Evolutionary conservation across 2,113 vertebrate species (phyloP).

Genomic region (Lota lota): DNA sequence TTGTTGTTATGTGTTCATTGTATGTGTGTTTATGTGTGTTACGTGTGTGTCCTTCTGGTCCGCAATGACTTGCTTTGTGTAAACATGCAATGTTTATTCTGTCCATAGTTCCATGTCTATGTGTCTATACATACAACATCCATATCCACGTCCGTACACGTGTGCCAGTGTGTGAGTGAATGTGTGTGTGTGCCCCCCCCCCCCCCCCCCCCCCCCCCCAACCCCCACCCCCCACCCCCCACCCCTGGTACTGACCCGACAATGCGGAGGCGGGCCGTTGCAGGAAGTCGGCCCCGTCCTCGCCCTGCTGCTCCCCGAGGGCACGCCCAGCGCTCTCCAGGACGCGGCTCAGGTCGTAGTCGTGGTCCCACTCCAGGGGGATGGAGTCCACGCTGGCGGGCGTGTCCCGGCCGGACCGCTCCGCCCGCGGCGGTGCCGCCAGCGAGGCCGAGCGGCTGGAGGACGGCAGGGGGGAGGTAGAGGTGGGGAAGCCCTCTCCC

Average conservation of each 20-base stretch:
- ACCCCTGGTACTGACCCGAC: constrained; percentile 72
- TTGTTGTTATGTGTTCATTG: no score
- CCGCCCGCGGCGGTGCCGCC: constrained; percentile 81
- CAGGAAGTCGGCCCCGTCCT: constrained; percentile 79
- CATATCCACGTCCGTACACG: no score
- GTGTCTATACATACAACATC: no score
- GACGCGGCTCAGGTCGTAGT: constrained; percentile 94
- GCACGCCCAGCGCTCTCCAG: constrained; percentile 81
- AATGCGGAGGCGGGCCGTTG: constrained; percentile 76
- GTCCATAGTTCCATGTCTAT: no score
- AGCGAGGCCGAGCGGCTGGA: constrained; percentile 88
- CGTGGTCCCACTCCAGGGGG: constrained; percentile 97
- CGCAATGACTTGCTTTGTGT: no score
- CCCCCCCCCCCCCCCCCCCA: neutral
- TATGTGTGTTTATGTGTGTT: no score
- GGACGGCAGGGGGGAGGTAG: constrained; percentile 84
- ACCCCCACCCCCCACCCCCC: neutral
- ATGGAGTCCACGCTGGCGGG: constrained; percentile 96
- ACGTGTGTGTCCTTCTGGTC: no score
- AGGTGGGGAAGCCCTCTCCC: constrained; percentile 74
- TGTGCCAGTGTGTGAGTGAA: no score
- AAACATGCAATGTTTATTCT: no score
- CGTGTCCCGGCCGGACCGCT: constrained; percentile 89
- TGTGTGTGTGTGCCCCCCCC: neutral
- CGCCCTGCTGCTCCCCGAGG: constrained; percentile 79